phyloP scores from a whole-genome alignment of 2,888 invertebrate species.

The Ormyrus nitidulus region DNA sequence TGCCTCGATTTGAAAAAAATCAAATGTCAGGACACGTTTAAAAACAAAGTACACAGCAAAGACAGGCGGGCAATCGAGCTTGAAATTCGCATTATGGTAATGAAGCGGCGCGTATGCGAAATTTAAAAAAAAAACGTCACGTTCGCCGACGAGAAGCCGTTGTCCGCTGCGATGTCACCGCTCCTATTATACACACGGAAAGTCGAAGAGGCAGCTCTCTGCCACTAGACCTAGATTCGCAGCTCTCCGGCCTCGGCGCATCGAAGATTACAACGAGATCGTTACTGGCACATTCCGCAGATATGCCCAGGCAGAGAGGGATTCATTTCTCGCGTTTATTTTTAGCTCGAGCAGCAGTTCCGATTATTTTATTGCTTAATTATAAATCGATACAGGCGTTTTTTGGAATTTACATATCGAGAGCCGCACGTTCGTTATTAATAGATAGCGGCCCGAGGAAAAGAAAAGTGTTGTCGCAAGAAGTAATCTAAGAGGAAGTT shows the following conservation, averaged over 20 bases:
- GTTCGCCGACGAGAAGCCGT: slow-evolving; percentile 1
- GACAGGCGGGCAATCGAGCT: not conserved
- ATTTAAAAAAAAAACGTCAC: not conserved
- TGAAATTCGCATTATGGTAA: slow-evolving; percentile 40
- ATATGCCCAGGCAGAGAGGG: not conserved
- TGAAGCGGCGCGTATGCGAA: not conserved
- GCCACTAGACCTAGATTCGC: no score
- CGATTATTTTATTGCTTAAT: slow-evolving; percentile 24
- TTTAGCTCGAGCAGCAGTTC: not conserved
- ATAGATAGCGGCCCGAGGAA: not conserved
- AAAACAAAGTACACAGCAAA: not conserved
- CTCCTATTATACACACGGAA: not conserved
- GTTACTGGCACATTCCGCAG: slow-evolving; percentile 34
- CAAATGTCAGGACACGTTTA: not conserved
- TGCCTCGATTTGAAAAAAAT: no score
- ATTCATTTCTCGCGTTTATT: slow-evolving; percentile 1
- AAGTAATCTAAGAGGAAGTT: not conserved
- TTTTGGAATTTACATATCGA: slow-evolving; percentile 32
- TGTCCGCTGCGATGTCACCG: not conserved
- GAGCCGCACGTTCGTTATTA: slow-evolving; percentile 6
- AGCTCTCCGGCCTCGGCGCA: slow-evolving; percentile 7
- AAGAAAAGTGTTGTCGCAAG: not conserved
- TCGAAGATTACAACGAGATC: slow-evolving; percentile 40
- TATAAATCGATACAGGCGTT: slow-evolving; percentile 21
- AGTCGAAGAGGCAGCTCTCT: not conserved